Conservation (phyloP, 2,888 invertebrate genomes). For the Nysson spinosus region DNA sequence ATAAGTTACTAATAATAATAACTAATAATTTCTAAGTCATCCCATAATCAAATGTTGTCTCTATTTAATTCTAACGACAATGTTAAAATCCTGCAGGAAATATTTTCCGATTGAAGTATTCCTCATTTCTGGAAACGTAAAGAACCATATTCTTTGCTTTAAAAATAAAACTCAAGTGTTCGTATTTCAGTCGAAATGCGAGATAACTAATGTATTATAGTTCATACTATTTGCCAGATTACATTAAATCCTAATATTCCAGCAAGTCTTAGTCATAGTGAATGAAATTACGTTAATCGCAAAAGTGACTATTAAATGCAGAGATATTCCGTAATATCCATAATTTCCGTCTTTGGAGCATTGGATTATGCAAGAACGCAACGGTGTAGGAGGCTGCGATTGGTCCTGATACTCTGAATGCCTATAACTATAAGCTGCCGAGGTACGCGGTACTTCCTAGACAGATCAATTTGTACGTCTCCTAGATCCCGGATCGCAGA, state of each 20-base stretch:
- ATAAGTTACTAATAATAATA: no score
- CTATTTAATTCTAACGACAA: no score
- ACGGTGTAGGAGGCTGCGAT: constrained; percentile 3
- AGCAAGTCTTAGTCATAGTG: no score
- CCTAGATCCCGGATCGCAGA: constrained; percentile 70
- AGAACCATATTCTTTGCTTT: no score
- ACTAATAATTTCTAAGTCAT: no score
- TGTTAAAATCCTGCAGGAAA: constrained; percentile 6
- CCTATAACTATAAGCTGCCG: constrained; percentile 46
- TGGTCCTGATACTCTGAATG: constrained; percentile 26
- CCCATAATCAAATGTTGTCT: no score
- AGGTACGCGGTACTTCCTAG: constrained; percentile 58
- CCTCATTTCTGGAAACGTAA: no score
- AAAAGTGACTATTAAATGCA: constrained; percentile 31
- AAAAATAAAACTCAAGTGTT: no score
- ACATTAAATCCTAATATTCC: no score
- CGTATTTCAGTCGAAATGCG: no score
- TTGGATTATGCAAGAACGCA: constrained; percentile 5
- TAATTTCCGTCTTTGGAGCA: constrained; percentile 26
- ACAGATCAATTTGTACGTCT: constrained; percentile 73
- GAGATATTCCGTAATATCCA: constrained; percentile 29
- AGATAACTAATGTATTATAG: no score
- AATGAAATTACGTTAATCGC: neutral
- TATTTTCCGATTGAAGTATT: constrained; percentile 3
- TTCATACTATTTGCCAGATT: no score